These are phyloP conservation scores for Epinephelus fuscoguttatus DNA, from an alignment of 2,113 vertebrate genomes.

Conservation along the genomic window DNA sequence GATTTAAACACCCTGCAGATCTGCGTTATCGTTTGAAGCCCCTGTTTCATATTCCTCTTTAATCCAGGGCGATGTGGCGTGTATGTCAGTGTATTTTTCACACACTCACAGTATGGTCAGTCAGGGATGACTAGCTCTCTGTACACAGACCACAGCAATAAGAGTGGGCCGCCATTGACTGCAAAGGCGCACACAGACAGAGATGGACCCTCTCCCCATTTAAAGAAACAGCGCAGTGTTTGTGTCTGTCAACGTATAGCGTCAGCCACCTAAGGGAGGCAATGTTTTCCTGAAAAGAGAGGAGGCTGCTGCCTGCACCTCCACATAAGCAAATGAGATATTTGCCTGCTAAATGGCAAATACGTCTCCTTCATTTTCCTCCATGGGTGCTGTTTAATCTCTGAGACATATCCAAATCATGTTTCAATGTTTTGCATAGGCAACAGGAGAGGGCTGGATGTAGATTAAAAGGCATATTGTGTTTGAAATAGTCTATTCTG, in stretches of 20 bases:
- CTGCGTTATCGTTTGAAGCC: background rate
- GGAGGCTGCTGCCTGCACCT: conserved; percentile 11
- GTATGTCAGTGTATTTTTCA: conserved; percentile 30
- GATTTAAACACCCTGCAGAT: background rate
- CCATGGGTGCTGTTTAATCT: background rate
- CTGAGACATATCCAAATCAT: background rate
- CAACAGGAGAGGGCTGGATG: background rate
- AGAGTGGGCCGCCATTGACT: conserved; percentile 79
- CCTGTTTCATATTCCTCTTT: conserved; percentile 14
- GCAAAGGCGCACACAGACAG: conserved; percentile 71
- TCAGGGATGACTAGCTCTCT: conserved; percentile 42
- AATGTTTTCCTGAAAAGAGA: conserved; percentile 48
- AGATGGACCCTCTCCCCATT: conserved; percentile 70
- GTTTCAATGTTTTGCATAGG: background rate
- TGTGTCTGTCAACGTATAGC: conserved; percentile 48
- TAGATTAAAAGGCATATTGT: background rate
- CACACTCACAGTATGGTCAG: conserved; percentile 5
- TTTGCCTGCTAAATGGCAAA: conserved; percentile 34
- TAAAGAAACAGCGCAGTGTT: conserved; percentile 80
- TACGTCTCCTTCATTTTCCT: background rate
- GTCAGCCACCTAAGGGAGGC: conserved; percentile 27
- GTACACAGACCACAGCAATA: conserved; percentile 52
- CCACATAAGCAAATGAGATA: conserved; percentile 7
- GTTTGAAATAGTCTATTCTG: background rate
- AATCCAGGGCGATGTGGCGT: conserved; percentile 17